Conservation (phyloP, 2,797 vertebrate species). For the Characodon lateralis region DNA sequence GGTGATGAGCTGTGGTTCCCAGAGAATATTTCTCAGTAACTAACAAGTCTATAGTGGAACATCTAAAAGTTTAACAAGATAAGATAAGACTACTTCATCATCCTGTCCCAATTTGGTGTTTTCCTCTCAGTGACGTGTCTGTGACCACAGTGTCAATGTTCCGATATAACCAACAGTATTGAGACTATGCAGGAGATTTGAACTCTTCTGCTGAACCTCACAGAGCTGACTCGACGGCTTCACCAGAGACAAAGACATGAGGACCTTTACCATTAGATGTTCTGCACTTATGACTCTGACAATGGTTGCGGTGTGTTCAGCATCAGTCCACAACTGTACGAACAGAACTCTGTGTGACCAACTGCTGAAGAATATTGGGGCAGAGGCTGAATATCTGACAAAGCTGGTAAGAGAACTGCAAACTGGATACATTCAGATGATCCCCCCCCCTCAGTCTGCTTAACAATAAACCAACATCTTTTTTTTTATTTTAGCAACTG, state of each 20-base stretch:
- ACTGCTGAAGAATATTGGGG: fast-evolving
- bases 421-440: background rate
- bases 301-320: background rate
- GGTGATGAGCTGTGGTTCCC: background rate
- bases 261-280: constrained; percentile 12
- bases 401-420: constrained; percentile 14
- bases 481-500: fast-evolving
- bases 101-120: constrained; percentile 57
- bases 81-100: constrained; percentile 13
- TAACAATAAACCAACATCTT: constrained; percentile 18
- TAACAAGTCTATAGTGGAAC: constrained; percentile 25
- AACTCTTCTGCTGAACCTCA: constrained; percentile 32
- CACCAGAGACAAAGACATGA: constrained; percentile 48
- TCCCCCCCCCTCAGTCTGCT: background rate
- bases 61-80: constrained; percentile 25
- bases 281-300: constrained; percentile 11
- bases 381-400: fast-evolving
- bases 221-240: background rate
- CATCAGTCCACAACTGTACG: background rate
- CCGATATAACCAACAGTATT: constrained; percentile 41
- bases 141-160: constrained; percentile 31
- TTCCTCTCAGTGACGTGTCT: constrained; percentile 44
- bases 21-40: constrained; percentile 10
- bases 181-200: constrained; percentile 2
- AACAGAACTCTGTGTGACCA: fast-evolving